Conservation (phyloP, 2,113 vertebrate genomes). For the Aegotheles bennettii region DNA sequence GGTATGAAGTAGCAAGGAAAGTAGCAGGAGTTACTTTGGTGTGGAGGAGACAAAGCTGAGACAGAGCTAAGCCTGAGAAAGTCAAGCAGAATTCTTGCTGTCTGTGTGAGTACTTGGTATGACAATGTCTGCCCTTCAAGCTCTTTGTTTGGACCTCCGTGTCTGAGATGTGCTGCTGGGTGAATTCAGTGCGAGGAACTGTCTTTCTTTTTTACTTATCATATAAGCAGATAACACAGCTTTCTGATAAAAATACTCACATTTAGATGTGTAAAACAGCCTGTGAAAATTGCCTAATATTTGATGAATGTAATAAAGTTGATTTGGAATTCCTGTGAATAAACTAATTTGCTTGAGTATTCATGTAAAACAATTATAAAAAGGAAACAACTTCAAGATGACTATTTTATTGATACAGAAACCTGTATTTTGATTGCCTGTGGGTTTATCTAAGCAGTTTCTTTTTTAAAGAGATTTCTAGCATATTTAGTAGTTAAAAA, state of each 20-base stretch:
- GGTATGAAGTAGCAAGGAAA: not conserved
- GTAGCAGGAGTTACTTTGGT: not conserved
- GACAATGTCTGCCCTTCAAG: not conserved
- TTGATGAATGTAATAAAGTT: not conserved
- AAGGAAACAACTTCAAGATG: not conserved
- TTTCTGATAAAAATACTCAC: not conserved
- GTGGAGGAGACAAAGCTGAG: not conserved
- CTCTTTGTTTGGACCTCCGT: not conserved
- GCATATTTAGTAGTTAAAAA: not conserved
- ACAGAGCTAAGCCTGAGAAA: not conserved
- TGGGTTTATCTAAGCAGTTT: not conserved
- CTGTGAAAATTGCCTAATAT: not conserved
- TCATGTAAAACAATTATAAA: not conserved
- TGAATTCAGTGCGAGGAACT: not conserved
- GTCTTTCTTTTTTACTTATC: not conserved
- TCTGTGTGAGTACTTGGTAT: not conserved
- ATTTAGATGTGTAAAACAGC: not conserved
- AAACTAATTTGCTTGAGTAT: not conserved
- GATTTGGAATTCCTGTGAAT: not conserved
- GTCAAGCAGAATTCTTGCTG: not conserved
- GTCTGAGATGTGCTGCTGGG: not conserved
- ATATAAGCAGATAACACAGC: not conserved
- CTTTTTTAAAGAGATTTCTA: not conserved
- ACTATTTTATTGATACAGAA: not conserved
- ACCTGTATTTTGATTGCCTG: not conserved